A percentile compares a stretch with the other conserved stretches of the same genome.
These are phyloP conservation scores for Drosophila subpulchrella DNA, from an alignment of 1,140 invertebrate species.

Conservation along the genomic window DNA sequence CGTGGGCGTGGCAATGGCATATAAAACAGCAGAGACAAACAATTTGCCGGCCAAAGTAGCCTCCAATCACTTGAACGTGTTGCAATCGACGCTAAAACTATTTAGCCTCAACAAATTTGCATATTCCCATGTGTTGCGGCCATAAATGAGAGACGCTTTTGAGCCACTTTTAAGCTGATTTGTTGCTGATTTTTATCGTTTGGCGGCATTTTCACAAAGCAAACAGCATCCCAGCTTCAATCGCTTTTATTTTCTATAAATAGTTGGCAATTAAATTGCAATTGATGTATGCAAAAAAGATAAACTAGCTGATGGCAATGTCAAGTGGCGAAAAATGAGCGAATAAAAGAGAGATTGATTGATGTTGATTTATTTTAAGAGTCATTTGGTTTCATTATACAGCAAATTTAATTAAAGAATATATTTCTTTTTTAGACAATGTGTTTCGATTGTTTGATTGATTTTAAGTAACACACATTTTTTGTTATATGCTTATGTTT, in stretches of 20 bases:
- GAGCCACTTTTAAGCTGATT: conserved; percentile 41
- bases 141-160: conserved; percentile 9
- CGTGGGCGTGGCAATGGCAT: conserved; percentile 59
- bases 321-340: conserved; percentile 3
- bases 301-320: conserved; percentile 7
- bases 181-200: conserved; percentile 67
- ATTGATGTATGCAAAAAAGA: conserved; percentile 46
- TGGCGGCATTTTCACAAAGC: conserved; percentile 68
- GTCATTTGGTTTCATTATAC: neutral
- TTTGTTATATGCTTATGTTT: neutral
- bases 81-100: conserved; percentile 17
- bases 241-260: conserved; percentile 48
- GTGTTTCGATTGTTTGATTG: neutral
- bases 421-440: neutral
- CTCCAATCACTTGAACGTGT: conserved; percentile 35
- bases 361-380: conserved; percentile 18
- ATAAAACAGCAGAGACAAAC: conserved; percentile 20
- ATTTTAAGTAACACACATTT: conserved; percentile 1
- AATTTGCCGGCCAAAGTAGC: conserved; percentile 32
- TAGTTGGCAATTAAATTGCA: conserved; percentile 67
- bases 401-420: neutral
- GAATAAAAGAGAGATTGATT: conserved; percentile 23
- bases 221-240: conserved; percentile 21
- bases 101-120: conserved; percentile 33
- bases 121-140: conserved; percentile 23